Percentiles rank a stretch among this genome's conserved stretches.
Conservation (phyloP, 2,797 vertebrate genomes). For the Poecilia picta region DNA sequence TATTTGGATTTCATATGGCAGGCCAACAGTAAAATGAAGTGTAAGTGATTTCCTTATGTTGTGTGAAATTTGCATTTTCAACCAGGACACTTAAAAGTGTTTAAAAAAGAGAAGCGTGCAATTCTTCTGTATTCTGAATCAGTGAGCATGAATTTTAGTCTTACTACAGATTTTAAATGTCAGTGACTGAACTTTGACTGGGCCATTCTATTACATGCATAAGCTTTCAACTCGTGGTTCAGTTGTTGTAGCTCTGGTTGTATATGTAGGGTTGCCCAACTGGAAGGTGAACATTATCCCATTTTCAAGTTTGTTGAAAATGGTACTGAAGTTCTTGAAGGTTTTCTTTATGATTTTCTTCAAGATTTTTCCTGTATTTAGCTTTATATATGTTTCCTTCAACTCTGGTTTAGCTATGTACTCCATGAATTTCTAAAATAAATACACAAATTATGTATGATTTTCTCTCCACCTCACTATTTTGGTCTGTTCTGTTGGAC, state of each 20-base stretch:
- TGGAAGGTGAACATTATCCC: too few relatives aligned
- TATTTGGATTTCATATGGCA: not conserved
- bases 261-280: not conserved
- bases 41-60: not conserved
- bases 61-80: not conserved
- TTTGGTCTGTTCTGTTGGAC: not conserved
- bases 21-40: not conserved
- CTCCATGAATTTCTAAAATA: too few relatives aligned
- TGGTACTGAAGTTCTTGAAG: too few relatives aligned
- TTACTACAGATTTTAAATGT: not conserved
- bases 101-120: too few relatives aligned
- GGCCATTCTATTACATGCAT: not conserved
- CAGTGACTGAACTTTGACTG: not conserved
- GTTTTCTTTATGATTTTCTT: not conserved
- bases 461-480: not conserved
- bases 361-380: not conserved
- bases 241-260: not conserved
- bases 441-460: too few relatives aligned
- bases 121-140: not conserved
- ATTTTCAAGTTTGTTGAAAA: too few relatives aligned
- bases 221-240: not conserved
- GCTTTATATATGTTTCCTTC: not conserved
- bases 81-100: not conserved
- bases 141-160: not conserved
- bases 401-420: not conserved